Base-by-base conservation (phyloP, 2,888 invertebrate genomes). In the Phoronis australis region DNA sequence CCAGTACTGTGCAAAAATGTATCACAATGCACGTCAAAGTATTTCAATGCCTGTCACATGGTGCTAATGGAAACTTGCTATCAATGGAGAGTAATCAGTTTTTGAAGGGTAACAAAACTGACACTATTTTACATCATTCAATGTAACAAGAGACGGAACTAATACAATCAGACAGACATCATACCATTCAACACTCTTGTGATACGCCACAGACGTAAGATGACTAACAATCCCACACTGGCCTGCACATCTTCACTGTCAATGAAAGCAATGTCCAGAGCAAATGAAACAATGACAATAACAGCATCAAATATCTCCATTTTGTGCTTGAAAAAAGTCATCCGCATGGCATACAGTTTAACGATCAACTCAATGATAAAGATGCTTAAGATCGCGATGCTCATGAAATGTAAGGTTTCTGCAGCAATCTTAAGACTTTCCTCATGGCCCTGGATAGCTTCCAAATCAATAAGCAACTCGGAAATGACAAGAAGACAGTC, bases 251-350 rank as follows among this genome's bases (percentile, higher is more conserved):
- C 71, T 20, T 67, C 66, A 3, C 61, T 56, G 48, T 72, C 58
- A 15, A 69, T 54, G 57, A 73, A 77, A 12, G 73, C 61, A 42
- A 78, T 61, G 55, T 78, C 76, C 39, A 79, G 63, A 3, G 69
- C 61, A 55, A 79, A 73, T 2, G 78, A 74, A 1, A 71, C 61
- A 21, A 75, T 60, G 3, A 79, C 75, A 24, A 79, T 64, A 24
- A 77, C 42, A 6, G 74, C 77, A 61, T 79, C 79, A 63, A 78
- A 77, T 48, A 79, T 50, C 59, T 79, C 78, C 58, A 75, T 51
- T 51, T 76, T 77, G 50, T 73, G 69, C 35, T 65, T 60, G 56
- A 78, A 72, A 50, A 75, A 78, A n/a, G 69, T 69, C 35, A 69
- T 52, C 15, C 74, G 56, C 54, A 75, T 65, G 4, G 73, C 76